These are phyloP conservation scores for Cephalopachus bancanus DNA, from an alignment of 2,797 vertebrate genomes.

Conservation along the genomic window DNA sequence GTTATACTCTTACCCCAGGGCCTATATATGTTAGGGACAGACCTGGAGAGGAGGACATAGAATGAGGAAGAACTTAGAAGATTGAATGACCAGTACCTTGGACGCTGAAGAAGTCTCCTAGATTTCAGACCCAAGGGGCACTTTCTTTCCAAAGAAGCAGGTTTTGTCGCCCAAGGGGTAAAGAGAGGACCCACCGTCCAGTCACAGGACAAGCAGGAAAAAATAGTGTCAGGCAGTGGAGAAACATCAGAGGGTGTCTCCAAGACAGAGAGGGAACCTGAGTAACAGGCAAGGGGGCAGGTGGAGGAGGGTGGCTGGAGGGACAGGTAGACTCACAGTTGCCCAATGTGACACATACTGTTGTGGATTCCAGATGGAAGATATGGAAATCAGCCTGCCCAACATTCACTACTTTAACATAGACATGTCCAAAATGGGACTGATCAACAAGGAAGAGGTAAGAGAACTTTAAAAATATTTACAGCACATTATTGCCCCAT, in stretches of 20 bases:
- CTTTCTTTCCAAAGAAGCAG: slow-evolving; percentile 10
- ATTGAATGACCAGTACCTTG: not conserved
- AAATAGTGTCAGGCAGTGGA: not conserved
- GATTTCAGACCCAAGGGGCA: not conserved
- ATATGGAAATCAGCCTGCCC: slow-evolving; percentile 95
- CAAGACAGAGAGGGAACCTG: not conserved
- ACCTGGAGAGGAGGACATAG: not conserved
- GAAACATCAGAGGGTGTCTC: not conserved
- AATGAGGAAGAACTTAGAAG: not conserved
- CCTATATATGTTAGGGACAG: not conserved
- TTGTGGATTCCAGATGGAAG: slow-evolving; percentile 92
- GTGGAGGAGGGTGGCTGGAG: not conserved
- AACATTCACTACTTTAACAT: slow-evolving; percentile 96
- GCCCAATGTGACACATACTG: slow-evolving; percentile 2
- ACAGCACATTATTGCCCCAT: not conserved
- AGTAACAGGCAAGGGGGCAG: not conserved
- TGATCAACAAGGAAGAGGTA: slow-evolving; percentile 96
- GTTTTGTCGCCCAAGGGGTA: not conserved
- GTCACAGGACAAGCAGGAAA: not conserved
- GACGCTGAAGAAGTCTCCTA: not conserved
- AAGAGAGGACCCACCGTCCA: not conserved
- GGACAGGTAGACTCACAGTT: not conserved
- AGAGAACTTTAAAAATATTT: slow-evolving; percentile 79
- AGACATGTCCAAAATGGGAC: slow-evolving; percentile 96
- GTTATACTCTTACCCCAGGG: not conserved